These are phyloP conservation scores for Tetraodon nigroviridis DNA, from an alignment of 2,113 vertebrate genomes.

Conservation along the genomic window DNA sequence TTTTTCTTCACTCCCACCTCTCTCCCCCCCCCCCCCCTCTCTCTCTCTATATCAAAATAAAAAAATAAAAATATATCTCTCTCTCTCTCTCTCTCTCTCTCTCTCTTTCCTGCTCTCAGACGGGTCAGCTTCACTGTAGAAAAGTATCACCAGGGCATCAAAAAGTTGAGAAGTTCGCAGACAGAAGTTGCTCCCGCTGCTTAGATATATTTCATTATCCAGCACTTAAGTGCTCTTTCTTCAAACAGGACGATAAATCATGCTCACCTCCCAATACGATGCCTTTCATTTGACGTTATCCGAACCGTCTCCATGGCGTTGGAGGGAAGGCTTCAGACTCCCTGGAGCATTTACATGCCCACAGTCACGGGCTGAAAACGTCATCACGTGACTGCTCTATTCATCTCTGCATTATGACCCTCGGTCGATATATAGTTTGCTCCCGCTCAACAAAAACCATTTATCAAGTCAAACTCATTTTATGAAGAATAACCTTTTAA, in stretches of 20 bases:
- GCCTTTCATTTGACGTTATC: conserved; percentile 24
- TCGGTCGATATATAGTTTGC: conserved; percentile 70
- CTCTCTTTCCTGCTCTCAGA: conserved; percentile 6
- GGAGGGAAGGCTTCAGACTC: conserved; percentile 50
- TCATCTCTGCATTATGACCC: conserved; percentile 55
- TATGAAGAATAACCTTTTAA: conserved; percentile 54
- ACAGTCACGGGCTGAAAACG: conserved; percentile 43
- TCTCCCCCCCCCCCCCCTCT: no score
- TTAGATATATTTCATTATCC: conserved; percentile 41
- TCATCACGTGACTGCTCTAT: conserved; percentile 47
- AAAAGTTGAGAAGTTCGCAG: conserved; percentile 51
- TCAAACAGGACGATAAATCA: conserved; percentile 49
- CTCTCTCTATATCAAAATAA: no score
- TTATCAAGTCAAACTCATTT: conserved; percentile 60
- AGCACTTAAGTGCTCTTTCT: conserved; percentile 41
- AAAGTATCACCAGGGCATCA: conserved; percentile 40
- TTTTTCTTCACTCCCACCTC: conserved; percentile 11
- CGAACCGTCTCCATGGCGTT: conserved; percentile 46
- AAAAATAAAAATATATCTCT: no score
- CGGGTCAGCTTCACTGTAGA: conserved; percentile 34
- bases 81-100: no score
- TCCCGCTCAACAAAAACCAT: conserved; percentile 72
- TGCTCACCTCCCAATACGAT: conserved; percentile 18
- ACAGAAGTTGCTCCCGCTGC: conserved; percentile 11
- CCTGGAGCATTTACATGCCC: conserved; percentile 50